Percentiles rank a stretch among this genome's conserved stretches.
Evolutionary conservation across 1,140 invertebrate genomes (phyloP).

Genomic region (Battus philenor): DNA sequence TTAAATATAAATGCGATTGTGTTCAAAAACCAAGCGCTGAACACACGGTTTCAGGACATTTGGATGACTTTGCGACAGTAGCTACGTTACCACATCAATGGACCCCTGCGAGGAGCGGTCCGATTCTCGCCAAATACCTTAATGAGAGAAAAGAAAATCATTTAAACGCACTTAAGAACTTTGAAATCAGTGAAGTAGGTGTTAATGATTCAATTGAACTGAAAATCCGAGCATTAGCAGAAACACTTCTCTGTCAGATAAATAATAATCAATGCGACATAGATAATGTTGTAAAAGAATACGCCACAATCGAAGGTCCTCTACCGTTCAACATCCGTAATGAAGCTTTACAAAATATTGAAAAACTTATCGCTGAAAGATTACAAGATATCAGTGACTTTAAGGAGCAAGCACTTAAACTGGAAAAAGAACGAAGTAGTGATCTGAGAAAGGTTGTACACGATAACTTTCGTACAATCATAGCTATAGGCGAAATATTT

Average conservation of each 20-base stretch:
- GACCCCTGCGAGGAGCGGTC: conserved; percentile 34
- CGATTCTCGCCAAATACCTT: conserved; percentile 44
- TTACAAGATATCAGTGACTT: conserved; percentile 33
- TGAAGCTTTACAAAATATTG: conserved; percentile 30
- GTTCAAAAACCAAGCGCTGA: conserved; percentile 12
- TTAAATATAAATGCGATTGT: conserved; percentile 14
- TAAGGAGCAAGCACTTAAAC: conserved; percentile 34
- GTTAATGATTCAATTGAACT: conserved; percentile 40
- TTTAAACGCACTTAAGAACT: conserved; percentile 23
- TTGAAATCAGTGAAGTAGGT: conserved; percentile 23
- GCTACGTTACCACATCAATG: conserved; percentile 42
- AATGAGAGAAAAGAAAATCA: conserved; percentile 39
- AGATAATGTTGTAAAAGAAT: conserved; percentile 28
- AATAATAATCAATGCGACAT: conserved; percentile 40
- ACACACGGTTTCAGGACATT: conserved; percentile 25
- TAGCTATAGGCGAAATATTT: conserved; percentile 35
- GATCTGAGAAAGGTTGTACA: conserved; percentile 35
- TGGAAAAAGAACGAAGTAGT: conserved; percentile 50
- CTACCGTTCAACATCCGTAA: conserved; percentile 24
- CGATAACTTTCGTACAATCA: conserved; percentile 38
- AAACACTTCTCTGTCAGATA: conserved; percentile 38
- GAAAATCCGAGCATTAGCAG: conserved; percentile 35
- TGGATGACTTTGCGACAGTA: conserved; percentile 41
- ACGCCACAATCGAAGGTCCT: neutral
- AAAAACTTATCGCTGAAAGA: conserved; percentile 24